Evolutionary conservation across 2,113 vertebrate genomes (phyloP).

Genomic region (Thermophis baileyi): DNA sequence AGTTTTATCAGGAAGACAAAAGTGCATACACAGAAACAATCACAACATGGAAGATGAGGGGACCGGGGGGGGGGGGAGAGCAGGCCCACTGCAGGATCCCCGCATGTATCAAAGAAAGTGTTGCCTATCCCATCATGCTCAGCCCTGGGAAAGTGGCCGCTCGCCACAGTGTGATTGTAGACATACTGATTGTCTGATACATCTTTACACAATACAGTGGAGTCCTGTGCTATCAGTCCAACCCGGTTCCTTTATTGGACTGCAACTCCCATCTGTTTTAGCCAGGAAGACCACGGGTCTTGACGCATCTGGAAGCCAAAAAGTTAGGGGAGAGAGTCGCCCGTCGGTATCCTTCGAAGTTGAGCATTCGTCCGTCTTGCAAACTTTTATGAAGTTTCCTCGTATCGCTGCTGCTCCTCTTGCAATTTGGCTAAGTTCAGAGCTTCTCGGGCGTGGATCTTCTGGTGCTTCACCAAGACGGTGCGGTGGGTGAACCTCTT

Average conservation of each 20-base stretch:
- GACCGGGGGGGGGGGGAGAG: no score
- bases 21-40: no score
- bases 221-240: not conserved
- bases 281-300: not conserved
- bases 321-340: no score
- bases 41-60: not conserved
- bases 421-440: not conserved
- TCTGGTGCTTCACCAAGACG: slow-evolving; percentile 62
- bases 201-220: not conserved
- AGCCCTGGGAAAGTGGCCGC: not conserved
- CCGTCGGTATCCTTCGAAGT: not conserved
- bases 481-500: slow-evolving; percentile 63
- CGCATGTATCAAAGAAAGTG: not conserved
- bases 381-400: not conserved
- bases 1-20: not conserved
- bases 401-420: not conserved
- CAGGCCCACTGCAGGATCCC: not conserved
- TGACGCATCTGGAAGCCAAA: not conserved
- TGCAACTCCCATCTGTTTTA: not conserved
- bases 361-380: not conserved
- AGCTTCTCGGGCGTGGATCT: slow-evolving; percentile 36
- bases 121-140: not conserved
- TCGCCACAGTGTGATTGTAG: no score
- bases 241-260: not conserved
- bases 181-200: not conserved